Base-by-base conservation (phyloP, 2,797 vertebrate genomes). In the Philypnodon macrostomus region DNA sequence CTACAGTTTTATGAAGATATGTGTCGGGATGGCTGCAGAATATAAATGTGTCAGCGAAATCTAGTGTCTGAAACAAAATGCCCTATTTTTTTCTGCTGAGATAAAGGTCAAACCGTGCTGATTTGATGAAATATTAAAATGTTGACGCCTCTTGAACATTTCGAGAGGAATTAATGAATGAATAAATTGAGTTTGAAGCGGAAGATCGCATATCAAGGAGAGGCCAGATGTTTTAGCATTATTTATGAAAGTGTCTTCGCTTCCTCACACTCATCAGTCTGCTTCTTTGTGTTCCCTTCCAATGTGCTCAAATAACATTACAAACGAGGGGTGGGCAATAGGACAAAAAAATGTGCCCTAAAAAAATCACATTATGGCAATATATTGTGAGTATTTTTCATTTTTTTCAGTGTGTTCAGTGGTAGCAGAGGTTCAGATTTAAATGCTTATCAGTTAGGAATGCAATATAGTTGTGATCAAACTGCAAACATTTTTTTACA, bases 181-280 rank as follows among this genome's bases (percentile, higher is more conserved):
- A 62, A 77, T 73, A 59, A 52, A 73, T 56, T 53, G 48, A 57
- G 46, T 50, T 31, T 60, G 40, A 67, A 55, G 64, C 70, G 26
- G 21, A 67, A 70, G 57, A 70, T 68, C 8, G 38, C 54, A 69
- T 63, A 67, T 80, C 50, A 74, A 68, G 55, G 47, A 70, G 39
- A 70, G 54, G 30, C 64, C 67, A 81, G 67, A 67, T 80, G 70
- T 75, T 82, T 52, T 26, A 51, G 41, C 52, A 74, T 83, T 78
- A 78, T 79, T 83, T 60, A 80, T 64, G 45, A 73, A 76, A 67
- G 54, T 57, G 51, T 44, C 53, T 69, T 36, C 52, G 56, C 59
- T 71, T 50, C 56, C 64, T 41, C 53, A 59, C 54, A 53, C 74
- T 77, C 75, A 85, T 87, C 67, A 85, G 17, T 68, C 70, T 67